A percentile compares a stretch with the other conserved stretches of the same genome.
Conservation (phyloP, 2,888 invertebrate genomes). For the Acheta domesticus region DNA sequence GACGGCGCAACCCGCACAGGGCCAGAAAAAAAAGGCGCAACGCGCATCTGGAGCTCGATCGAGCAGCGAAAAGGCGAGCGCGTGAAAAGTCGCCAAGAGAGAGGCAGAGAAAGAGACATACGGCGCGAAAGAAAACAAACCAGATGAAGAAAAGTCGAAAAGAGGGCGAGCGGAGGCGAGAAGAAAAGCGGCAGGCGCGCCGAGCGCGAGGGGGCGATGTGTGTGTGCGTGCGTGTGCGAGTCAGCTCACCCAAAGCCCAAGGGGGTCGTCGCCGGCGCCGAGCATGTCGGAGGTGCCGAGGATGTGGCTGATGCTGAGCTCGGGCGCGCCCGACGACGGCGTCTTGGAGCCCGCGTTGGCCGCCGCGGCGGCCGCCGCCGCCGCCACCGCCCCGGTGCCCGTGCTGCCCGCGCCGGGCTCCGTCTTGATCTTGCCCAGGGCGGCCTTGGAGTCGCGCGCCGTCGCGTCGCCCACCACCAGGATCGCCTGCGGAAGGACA, state of each 20-base stretch:
- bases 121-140: no score
- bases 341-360: constrained; percentile 37
- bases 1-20: no score
- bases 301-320: constrained; percentile 77
- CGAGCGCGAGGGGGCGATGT: no score
- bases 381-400: constrained; percentile 28
- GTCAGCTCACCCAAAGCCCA: constrained; percentile 57
- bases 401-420: constrained; percentile 45
- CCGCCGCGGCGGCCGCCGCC: constrained; percentile 23
- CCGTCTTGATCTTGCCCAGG: constrained; percentile 58
- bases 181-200: no score
- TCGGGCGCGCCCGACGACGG: constrained; percentile 57
- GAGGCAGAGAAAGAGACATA: no score
- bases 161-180: no score
- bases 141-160: no score
- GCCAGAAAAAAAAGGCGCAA: no score
- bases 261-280: constrained; percentile 68
- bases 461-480: constrained; percentile 79
- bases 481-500: constrained; percentile 42
- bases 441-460: constrained; percentile 63
- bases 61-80: no score
- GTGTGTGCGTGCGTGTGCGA: no score
- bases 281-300: constrained; percentile 78
- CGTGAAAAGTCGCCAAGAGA: no score
- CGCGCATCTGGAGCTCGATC: no score